Conservation (phyloP, 2,797 vertebrate genomes). For the Neolamprologus multifasciatus region DNA sequence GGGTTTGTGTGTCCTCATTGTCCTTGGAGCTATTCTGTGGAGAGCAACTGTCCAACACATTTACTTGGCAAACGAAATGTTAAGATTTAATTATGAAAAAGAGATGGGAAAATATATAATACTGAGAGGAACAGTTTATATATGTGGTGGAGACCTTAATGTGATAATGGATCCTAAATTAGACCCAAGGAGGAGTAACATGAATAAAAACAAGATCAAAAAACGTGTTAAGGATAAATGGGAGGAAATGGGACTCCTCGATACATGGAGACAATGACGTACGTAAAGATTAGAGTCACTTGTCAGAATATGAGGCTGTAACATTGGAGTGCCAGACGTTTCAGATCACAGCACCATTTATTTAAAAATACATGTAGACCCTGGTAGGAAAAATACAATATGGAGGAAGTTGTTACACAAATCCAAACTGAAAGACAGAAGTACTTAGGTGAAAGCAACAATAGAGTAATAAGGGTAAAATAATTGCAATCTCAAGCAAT, state of each 20-base stretch:
- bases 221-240: neutral
- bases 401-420: neutral
- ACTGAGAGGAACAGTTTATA: neutral
- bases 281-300: rapidly evolving
- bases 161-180: neutral
- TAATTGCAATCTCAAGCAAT: rapidly evolving
- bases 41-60: neutral
- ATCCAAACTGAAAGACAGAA: neutral
- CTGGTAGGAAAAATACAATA: neutral
- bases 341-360: neutral
- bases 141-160: neutral
- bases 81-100: neutral
- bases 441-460: neutral
- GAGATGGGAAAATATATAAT: neutral
- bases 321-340: rapidly evolving
- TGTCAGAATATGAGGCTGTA: neutral
- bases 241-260: neutral
- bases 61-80: neutral
- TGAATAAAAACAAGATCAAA: neutral
- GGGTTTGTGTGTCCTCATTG: rapidly evolving
- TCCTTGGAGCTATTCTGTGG: rapidly evolving
- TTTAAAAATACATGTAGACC: neutral
- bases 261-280: neutral
- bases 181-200: rapidly evolving
- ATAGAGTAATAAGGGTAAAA: rapidly evolving